Base-by-base conservation (phyloP, 2,888 invertebrate species). In the Leucophenga maculata region DNA sequence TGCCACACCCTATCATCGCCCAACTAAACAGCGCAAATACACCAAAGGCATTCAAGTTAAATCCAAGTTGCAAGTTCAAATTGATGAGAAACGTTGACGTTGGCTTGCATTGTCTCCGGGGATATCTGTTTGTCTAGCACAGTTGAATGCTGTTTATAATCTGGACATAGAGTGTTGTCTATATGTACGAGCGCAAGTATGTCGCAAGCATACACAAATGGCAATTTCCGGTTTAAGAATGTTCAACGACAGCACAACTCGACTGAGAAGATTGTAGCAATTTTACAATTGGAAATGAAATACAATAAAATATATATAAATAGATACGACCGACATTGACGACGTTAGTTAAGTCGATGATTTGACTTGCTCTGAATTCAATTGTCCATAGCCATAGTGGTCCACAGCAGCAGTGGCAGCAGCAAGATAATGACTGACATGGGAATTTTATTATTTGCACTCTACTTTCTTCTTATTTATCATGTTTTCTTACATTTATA, bases 241-340 rank as follows among this genome's bases (percentile, higher is more conserved):
- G 6, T n/a, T n/a, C 11, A 16, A 52, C 18, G 26, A n/a, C 14
- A 1, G 50, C 13, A 6, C 50, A n/a, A n/a, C 50, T 11, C 50
- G 50, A 11, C 16, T 50, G n/a, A 50, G 50, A 11, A n/a, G n/a
- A n/a, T 55, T 55, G 20, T 55, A 55, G 9, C 14, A 26, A 55
- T 22, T 55, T 55, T n/a, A 22, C 55, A 55, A 26, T 55, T 55
- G 20, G 4, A 55, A 55, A 55, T 55, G 20, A 26, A 55, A 55
- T 55, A 55, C 16, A 55, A 55, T 55, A 55, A 55, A 55, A 55
- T 39, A 39, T 39, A 39, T 39, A 39, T 39, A 39, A 1, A 39
- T 11, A 39, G 3, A 11, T 11, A 39, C 1, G 1, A 1, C 3
- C 9, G 39, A 39, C 39, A 39, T 39, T 9, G 39, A 39, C 8